A percentile compares a stretch with the other conserved stretches of the same genome.
Conservation (phyloP, 2,113 vertebrate species). For the Myiagra hebetior region DNA sequence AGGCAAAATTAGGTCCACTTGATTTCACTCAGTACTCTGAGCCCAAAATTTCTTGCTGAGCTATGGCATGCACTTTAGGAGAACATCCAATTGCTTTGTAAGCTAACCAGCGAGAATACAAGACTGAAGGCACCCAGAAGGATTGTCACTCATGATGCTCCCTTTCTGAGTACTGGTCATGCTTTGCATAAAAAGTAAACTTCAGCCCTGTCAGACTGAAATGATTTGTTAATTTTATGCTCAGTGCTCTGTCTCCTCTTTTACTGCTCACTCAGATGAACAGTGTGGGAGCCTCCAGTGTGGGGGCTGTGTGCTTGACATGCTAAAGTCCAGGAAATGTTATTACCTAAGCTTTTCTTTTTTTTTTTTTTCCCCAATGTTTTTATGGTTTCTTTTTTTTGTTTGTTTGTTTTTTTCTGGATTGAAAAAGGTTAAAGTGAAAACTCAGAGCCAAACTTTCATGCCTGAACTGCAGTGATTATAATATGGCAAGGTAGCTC, state of each 20-base stretch:
- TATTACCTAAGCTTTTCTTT: background rate
- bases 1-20: background rate
- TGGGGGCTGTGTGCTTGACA: background rate
- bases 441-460: background rate
- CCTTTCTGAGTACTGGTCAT: background rate
- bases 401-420: background rate
- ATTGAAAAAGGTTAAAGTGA: background rate
- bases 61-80: background rate
- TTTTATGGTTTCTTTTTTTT: too few relatives aligned
- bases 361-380: too few relatives aligned
- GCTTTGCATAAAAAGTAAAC: background rate
- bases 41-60: background rate
- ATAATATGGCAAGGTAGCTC: background rate
- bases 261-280: background rate
- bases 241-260: background rate
- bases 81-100: background rate
- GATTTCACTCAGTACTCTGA: background rate
- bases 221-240: background rate
- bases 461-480: background rate
- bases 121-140: background rate
- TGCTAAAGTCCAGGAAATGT: background rate
- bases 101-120: background rate
- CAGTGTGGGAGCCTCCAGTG: fast-evolving
- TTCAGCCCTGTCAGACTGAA: background rate
- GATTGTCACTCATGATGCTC: background rate